Base-by-base conservation (phyloP, 2,888 invertebrate genomes). In the Chloroclysta siterata region DNA sequence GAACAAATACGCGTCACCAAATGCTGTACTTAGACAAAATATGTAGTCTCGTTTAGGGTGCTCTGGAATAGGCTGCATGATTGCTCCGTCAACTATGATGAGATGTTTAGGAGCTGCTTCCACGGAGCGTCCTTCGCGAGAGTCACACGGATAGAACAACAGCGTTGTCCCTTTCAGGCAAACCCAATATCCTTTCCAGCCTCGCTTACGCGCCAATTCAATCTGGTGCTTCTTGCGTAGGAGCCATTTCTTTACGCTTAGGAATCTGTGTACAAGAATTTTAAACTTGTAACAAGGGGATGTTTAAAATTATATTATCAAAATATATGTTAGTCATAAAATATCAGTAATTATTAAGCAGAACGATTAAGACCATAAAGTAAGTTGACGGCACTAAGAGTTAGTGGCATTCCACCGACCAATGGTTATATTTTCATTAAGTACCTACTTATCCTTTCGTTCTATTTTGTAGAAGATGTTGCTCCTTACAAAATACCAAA, bases 111-210 rank as follows among this genome's bases (percentile, higher is more conserved):
- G 98, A 50, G 98, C 97, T 44, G 98, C 97, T 85, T 98, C 98
- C 69, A 98, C 97, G 42, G 97, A 97, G 70, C 97, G 95, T 52
- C 97, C 97, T 85, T 98, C 98, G 70, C 98, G 95, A 48, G 97
- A 97, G 88, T 98, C 98, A 89, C 98, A 98, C 2, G 98, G 98
- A 91, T 99, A 99, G 93, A 99, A 99, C 65, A 99, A 95, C 65
- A 99, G 94, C 52, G 98, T 98, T 65, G 98, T 99, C 75, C 99
- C 99, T 90, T 99, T 99, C 77, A 99, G 94, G 89, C 98, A 99
- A 59, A 99, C 99, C 99, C 99, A 99, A 90, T 99, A 99, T 71
- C 98, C 98, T 90, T 99, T 99, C 99, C 99, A 99, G 72, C 98
- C 98, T 50, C 99, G 95, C 88, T 98, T 98, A 63, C 98, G 95